Evolutionary conservation across 2,113 vertebrate species (phyloP).

Genomic region (Gallinago media): DNA sequence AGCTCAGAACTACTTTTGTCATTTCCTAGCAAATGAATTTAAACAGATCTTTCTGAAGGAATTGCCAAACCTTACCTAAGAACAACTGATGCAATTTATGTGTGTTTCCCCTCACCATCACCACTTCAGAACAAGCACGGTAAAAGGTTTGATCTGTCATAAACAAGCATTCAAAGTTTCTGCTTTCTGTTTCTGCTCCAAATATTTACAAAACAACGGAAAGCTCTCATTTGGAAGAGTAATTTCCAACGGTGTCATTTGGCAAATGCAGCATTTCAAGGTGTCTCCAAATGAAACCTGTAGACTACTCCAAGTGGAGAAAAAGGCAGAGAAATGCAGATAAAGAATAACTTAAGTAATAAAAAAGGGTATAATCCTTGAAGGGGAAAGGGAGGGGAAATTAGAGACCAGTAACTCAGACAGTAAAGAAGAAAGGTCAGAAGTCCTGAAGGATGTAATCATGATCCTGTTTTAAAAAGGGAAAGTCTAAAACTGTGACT

Average conservation of each 20-base stretch:
- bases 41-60: not conserved
- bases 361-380: not conserved
- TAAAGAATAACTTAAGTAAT: not conserved
- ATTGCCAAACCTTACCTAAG: not conserved
- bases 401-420: not conserved
- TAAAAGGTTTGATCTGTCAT: not conserved
- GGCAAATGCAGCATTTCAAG: not conserved
- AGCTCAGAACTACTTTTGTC: not conserved
- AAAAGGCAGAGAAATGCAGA: not conserved
- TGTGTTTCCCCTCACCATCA: not conserved
- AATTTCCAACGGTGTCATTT: not conserved
- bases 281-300: not conserved
- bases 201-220: not conserved
- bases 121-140: not conserved
- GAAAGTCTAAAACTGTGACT: slow-evolving; percentile 35
- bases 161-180: not conserved
- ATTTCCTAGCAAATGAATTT: not conserved
- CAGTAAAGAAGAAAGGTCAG: slow-evolving; percentile 10
- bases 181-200: not conserved
- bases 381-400: not conserved
- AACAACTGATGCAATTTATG: not conserved
- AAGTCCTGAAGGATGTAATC: not conserved
- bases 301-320: not conserved
- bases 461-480: slow-evolving; percentile 20
- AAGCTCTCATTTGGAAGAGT: not conserved